phyloP scores from a whole-genome alignment of 2,888 invertebrate species.

The Parasteatoda lunata region DNA sequence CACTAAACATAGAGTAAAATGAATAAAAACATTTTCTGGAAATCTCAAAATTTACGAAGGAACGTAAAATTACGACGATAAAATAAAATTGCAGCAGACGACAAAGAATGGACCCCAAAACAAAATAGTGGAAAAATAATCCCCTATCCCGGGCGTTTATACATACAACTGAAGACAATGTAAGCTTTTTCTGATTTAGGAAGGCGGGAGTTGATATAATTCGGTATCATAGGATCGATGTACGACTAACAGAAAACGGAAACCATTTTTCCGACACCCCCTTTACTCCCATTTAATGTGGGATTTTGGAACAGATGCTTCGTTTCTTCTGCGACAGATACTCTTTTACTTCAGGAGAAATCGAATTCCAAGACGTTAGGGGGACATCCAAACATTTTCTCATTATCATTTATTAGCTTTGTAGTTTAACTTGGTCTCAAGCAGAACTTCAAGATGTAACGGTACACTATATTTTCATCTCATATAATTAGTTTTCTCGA shows the following conservation, averaged over 20 bases:
- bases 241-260: constrained; percentile 17
- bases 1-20: no score
- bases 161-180: not conserved
- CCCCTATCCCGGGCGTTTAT: not conserved
- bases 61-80: not conserved
- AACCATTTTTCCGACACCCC: constrained; percentile 24
- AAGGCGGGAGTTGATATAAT: constrained; percentile 3
- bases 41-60: not conserved
- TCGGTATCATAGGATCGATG: not conserved
- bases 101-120: not conserved
- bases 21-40: no score
- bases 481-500: no score
- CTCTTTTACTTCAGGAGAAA: not conserved
- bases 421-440: no score
- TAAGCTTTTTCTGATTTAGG: constrained; percentile 35
- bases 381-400: not conserved
- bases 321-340: not conserved
- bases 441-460: no score
- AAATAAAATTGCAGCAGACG: not conserved
- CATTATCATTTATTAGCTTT: no score
- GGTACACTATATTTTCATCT: no score
- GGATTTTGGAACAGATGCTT: constrained; percentile 3
- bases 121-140: constrained; percentile 22
- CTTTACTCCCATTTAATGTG: not conserved
- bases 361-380: not conserved